phyloP scores from a whole-genome alignment of 37 sponge, comb jelly and placozoan species.

The Cliona cf. orientalis region DNA sequence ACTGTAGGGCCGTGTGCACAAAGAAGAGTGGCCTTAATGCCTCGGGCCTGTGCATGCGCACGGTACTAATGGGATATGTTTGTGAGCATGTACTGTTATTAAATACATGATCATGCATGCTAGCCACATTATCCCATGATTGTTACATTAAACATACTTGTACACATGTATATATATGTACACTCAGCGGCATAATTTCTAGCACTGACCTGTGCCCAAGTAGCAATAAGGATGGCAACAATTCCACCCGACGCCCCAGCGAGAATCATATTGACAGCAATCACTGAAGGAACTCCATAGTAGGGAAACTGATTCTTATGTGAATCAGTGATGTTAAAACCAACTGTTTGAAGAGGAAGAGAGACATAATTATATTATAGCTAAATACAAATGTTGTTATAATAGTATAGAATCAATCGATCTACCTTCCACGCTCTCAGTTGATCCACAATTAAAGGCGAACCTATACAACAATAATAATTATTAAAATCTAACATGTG shows the following conservation, averaged over 20 bases:
- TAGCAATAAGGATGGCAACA: conserved; percentile 76
- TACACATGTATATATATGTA: too few species aligned
- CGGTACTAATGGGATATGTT: too few species aligned
- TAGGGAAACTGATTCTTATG: conserved; percentile 14
- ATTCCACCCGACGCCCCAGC: conserved; percentile 78
- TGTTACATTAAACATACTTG: too few species aligned
- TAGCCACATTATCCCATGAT: too few species aligned
- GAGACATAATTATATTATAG: too few species aligned
- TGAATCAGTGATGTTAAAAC: neutral
- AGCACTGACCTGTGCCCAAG: conserved; percentile 76
- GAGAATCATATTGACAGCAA: conserved; percentile 94
- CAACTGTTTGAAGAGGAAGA: neutral
- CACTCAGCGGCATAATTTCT: neutral
- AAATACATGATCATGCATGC: too few species aligned
- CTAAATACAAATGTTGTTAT: too few species aligned
- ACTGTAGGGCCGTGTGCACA: too few species aligned
- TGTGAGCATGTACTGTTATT: too few species aligned
- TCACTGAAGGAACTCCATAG: conserved; percentile 69
- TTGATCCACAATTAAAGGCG: conserved; percentile 96
- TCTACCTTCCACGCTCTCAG: conserved; percentile 82
- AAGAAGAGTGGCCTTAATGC: too few species aligned
- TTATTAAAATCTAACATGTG: neutral
- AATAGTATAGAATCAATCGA: neutral
- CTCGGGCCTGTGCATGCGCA: too few species aligned
- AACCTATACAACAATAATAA: conserved; percentile 39